These are phyloP conservation scores for Castor canadensis DNA, from an alignment of 2,113 vertebrate genomes.

Conservation along the genomic window DNA sequence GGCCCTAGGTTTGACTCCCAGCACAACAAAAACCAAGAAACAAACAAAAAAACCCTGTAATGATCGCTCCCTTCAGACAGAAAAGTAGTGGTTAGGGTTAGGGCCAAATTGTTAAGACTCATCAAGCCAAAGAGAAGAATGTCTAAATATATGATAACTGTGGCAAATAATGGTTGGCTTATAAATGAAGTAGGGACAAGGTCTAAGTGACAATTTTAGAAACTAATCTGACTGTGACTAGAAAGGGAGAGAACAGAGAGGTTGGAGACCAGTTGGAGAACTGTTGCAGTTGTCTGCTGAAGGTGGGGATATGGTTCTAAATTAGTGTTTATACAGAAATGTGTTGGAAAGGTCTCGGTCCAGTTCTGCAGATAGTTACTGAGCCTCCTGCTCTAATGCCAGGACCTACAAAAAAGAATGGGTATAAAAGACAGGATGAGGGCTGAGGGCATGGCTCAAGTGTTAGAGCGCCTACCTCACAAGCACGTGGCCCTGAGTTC, in stretches of 20 bases:
- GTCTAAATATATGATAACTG: neutral
- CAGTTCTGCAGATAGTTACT: neutral
- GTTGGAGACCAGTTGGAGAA: neutral
- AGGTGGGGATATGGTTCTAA: neutral
- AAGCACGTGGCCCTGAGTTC: too few species aligned
- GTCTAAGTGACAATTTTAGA: neutral
- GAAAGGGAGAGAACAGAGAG: neutral
- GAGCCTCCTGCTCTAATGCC: fast-evolving
- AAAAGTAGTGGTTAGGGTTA: neutral
- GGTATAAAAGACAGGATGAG: neutral
- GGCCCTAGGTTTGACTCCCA: too few species aligned
- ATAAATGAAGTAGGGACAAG: neutral
- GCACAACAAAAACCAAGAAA: too few species aligned
- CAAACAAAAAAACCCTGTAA: neutral
- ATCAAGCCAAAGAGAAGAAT: neutral
- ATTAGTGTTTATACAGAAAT: neutral
- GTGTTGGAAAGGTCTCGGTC: neutral
- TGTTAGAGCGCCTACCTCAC: too few species aligned
- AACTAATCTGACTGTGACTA: neutral
- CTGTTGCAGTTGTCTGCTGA: neutral
- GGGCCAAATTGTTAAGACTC: neutral
- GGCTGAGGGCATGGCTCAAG: too few species aligned
- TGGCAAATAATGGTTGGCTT: neutral
- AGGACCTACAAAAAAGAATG: neutral
- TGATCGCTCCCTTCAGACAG: neutral